These are phyloP conservation scores for Microctonus aethiopoides DNA, from an alignment of 2,888 invertebrate genomes.

Conservation along the genomic window DNA sequence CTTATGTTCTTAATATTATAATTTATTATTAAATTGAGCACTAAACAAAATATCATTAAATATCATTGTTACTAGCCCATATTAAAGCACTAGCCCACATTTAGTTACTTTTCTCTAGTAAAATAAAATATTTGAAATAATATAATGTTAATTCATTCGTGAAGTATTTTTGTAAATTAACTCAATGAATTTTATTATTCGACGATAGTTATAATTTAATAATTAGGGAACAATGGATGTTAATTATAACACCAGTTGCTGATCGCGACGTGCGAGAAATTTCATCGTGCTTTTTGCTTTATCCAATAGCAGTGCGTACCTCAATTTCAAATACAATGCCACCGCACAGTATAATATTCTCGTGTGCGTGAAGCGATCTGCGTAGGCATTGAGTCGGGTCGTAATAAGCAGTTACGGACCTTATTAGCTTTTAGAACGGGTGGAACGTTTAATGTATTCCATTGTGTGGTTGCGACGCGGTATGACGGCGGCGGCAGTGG, in stretches of 20 bases:
- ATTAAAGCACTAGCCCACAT: no score
- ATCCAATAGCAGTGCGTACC: conserved; percentile 19
- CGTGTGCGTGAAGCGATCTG: conserved; percentile 45
- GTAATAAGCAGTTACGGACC: conserved; percentile 57
- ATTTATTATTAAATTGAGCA: no score
- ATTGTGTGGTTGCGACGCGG: conserved; percentile 50
- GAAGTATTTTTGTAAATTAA: neutral
- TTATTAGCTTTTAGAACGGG: conserved; percentile 55
- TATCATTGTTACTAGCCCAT: no score
- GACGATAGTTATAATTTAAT: neutral
- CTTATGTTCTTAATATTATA: no score
- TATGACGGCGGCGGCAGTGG: conserved; percentile 31
- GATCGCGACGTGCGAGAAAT: neutral
- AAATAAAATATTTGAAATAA: no score
- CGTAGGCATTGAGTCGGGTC: conserved; percentile 43
- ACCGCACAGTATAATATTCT: conserved; percentile 20
- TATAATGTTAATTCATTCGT: no score
- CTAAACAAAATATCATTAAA: no score
- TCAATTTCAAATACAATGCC: conserved; percentile 19
- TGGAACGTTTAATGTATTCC: conserved; percentile 58
- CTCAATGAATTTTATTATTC: neutral
- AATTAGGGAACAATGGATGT: neutral
- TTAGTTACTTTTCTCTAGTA: no score
- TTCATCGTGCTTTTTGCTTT: neutral
- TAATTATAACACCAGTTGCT: conserved; percentile 1